Conservation (phyloP, 2,113 vertebrate genomes). For the Strix aluco region DNA sequence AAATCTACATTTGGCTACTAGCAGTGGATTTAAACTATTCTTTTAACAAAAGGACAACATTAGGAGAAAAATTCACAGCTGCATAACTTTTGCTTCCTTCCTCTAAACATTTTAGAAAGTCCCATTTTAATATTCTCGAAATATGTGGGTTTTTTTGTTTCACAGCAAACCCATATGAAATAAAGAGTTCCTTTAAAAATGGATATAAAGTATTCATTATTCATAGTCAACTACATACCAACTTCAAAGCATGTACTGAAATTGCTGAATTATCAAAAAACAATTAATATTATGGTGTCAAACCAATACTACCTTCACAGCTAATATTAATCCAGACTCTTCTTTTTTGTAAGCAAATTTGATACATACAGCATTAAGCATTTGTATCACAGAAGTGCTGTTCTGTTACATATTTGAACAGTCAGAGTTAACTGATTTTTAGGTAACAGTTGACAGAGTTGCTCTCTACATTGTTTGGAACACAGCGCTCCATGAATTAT, state of each 20-base stretch:
- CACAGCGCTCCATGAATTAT: neutral
- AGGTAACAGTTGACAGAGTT: neutral
- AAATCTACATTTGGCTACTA: neutral
- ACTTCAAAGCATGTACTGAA: neutral
- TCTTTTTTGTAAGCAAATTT: neutral
- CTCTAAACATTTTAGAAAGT: neutral
- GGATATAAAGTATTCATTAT: neutral
- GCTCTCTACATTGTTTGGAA: neutral
- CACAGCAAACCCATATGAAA: fast-evolving
- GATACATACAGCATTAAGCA: neutral
- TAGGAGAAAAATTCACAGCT: neutral
- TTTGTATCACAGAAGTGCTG: neutral
- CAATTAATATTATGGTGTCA: neutral
- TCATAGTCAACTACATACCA: neutral
- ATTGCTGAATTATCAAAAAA: neutral
- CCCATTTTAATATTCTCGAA: neutral
- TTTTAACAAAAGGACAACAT: neutral
- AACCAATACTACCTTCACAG: neutral
- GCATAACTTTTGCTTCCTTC: neutral
- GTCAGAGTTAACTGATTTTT: neutral
- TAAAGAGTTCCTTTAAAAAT: neutral
- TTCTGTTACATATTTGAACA: neutral
- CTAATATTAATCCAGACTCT: neutral
- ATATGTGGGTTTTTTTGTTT: neutral
- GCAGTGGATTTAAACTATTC: neutral